A percentile compares a stretch with the other conserved stretches of the same genome.
These are phyloP conservation scores for Pachycephala philippinensis DNA, from an alignment of 2,113 vertebrate species.

Conservation along the genomic window DNA sequence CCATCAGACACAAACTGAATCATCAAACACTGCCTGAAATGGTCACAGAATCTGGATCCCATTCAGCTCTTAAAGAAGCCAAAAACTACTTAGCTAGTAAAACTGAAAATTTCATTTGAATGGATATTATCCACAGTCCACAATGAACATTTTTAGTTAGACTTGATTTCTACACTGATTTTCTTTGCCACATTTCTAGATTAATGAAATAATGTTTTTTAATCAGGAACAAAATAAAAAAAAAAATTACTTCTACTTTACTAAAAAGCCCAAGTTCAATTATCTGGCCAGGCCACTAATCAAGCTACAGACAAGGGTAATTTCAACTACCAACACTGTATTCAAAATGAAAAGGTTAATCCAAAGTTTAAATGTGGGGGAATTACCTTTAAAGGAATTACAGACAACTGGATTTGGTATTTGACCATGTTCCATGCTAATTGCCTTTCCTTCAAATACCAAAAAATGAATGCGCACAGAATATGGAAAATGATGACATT, in stretches of 20 bases:
- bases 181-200: neutral
- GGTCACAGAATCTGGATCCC: neutral
- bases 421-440: neutral
- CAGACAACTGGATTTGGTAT: neutral
- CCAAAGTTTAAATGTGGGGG: neutral
- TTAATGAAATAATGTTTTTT: neutral
- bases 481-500: neutral
- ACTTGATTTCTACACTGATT: neutral
- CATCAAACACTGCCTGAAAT: neutral
- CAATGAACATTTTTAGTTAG: neutral
- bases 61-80: neutral
- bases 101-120: neutral
- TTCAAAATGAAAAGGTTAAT: neutral
- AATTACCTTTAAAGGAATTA: neutral
- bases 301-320: neutral
- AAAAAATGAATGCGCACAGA: neutral
- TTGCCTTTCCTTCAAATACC: neutral
- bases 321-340: neutral
- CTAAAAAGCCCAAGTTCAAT: neutral
- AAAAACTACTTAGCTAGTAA: neutral
- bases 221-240: neutral
- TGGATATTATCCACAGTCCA: neutral
- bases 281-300: neutral
- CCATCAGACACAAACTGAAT: neutral
- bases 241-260: neutral